Base-by-base conservation (phyloP, 2,888 invertebrate genomes). In the Ypsolopha sequella region DNA sequence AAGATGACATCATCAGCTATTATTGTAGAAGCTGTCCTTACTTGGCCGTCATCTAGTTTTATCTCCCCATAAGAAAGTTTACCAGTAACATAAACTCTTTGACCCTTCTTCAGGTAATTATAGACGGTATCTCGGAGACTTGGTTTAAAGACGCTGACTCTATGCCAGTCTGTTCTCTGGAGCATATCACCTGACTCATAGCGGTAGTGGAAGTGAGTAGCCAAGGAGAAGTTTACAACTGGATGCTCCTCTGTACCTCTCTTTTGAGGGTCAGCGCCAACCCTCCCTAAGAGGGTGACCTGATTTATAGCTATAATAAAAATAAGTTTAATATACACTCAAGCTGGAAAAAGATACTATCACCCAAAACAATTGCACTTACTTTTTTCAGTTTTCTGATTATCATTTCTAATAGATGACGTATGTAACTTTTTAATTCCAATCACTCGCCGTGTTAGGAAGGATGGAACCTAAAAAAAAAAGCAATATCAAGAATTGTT, bases 131-230 rank as follows among this genome's bases (percentile, higher is more conserved):
- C 95, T 41, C 96, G 87, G 1, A 98, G 88, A 51, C 89, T 89
- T 3, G 95, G 96, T 66, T 92, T 95, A 71, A 97, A 97, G 7
- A 97, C 92, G 61, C 93, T 92, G 48, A 97, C 78, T 62, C 95
- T 88, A 76, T 97, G 97, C 97, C 97, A 97, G 60, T 97, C 96
- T 7, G 96, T 96, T 63, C 93, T 91, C 69, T 96, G 95, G 50
- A 93, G 80, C 66, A 92, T 88, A 60, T 95, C 95, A 6, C 95
- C 96, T 68, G 89, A 84, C 63, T 92, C 92, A 76, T 92, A 91
- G 66, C 92, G 93, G 74, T 95, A 96, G 70, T 93, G 95, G 43
- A 90, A 91, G 67, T 96, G 95, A 33, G 97, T 98, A 4, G 97
- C 97, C 51, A 98, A 65, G 0, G 96, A 95, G 76, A 98, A 97